Evolutionary conservation across 2,888 invertebrate genomes (phyloP).

Genomic region (Cepaea hortensis): DNA sequence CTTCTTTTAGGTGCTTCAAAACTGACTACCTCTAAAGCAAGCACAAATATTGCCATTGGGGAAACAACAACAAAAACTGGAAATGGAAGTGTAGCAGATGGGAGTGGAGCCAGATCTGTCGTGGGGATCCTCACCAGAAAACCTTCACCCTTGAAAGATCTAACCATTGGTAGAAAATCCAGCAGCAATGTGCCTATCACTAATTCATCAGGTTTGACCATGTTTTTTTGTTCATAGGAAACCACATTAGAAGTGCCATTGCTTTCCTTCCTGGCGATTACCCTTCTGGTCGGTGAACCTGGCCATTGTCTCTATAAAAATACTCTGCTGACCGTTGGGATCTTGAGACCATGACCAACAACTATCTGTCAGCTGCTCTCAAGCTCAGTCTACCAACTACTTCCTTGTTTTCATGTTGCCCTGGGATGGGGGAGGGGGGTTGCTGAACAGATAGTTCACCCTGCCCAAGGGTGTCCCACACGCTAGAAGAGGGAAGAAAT

Average conservation of each 20-base stretch:
- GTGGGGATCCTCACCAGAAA: slow-evolving; percentile 39
- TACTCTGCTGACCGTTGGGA: too few relatives aligned
- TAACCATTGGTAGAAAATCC: slow-evolving; percentile 27
- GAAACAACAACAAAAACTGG: neutral
- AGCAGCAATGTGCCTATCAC: slow-evolving; percentile 18
- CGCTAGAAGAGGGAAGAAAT: too few relatives aligned
- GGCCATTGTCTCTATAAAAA: too few relatives aligned
- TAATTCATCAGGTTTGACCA: slow-evolving; percentile 29
- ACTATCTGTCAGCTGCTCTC: too few relatives aligned
- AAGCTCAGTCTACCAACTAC: too few relatives aligned
- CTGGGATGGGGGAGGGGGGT: too few relatives aligned
- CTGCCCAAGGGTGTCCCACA: too few relatives aligned
- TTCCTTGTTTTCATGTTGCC: too few relatives aligned
- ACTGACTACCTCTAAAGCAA: neutral
- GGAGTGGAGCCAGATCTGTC: slow-evolving; percentile 15
- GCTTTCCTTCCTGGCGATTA: too few relatives aligned
- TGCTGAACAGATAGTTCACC: too few relatives aligned
- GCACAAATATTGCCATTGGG: neutral
- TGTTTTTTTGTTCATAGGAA: neutral
- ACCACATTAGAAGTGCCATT: neutral
- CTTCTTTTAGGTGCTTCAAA: neutral
- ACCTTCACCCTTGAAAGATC: slow-evolving; percentile 42
- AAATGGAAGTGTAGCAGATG: neutral
- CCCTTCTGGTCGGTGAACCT: too few relatives aligned
- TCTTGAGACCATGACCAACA: too few relatives aligned